phyloP scores from a whole-genome alignment of 2,888 invertebrate species.

The Apamea anceps region DNA sequence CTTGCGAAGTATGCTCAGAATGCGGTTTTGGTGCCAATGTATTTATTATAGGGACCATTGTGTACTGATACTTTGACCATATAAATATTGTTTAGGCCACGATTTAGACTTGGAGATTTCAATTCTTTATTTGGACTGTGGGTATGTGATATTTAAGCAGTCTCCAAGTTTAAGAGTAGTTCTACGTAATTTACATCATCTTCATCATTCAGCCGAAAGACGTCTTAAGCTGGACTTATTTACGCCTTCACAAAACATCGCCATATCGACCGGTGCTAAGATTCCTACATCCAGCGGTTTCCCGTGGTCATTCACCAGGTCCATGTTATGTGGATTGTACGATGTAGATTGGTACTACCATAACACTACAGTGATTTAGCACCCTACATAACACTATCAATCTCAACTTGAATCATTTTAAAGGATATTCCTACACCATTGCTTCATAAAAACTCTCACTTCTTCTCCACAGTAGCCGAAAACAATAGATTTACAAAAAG shows the following conservation, averaged over 20 bases:
- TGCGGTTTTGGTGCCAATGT: slow-evolving; percentile 46
- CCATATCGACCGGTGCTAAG: too few species aligned
- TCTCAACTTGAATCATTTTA: too few species aligned
- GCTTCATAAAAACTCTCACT: too few species aligned
- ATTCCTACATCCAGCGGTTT: not conserved
- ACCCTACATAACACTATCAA: too few species aligned
- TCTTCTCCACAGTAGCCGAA: too few species aligned
- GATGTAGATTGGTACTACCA: not conserved
- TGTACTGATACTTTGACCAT: slow-evolving; percentile 46
- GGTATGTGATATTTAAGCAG: slow-evolving; percentile 31
- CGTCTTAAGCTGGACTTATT: not conserved
- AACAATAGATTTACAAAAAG: too few species aligned
- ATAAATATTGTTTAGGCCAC: slow-evolving; percentile 36
- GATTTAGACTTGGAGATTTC: slow-evolving; percentile 45
- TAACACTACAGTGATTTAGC: not conserved
- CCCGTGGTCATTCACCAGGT: not conserved
- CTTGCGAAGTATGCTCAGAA: slow-evolving; percentile 46
- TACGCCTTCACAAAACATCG: not conserved
- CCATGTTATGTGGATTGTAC: not conserved
- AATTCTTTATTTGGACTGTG: slow-evolving; percentile 20
- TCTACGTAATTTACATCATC: not conserved
- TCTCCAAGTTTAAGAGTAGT: not conserved
- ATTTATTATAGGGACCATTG: slow-evolving; percentile 42
- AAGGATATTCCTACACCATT: not conserved
- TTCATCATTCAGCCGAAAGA: not conserved